Base-by-base conservation (phyloP, 2,888 invertebrate species). In the Abrostola tripartita region DNA sequence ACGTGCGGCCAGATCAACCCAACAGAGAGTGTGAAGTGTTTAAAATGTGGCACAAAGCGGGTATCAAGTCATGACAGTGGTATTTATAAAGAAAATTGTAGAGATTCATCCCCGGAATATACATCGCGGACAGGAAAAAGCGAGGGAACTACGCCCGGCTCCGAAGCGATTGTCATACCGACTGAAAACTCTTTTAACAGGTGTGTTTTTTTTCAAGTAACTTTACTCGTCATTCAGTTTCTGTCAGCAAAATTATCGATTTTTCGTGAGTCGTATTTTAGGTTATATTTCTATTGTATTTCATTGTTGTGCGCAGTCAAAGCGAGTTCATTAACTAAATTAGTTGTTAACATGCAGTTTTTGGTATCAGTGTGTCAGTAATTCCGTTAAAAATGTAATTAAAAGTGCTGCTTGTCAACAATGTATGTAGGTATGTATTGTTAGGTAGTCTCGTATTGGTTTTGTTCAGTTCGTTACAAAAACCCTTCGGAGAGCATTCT, bases 1-100 rank as follows among this genome's bases (percentile, higher is more conserved):
- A 96, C 96, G 93, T 98, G 98, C 95, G 96, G 97, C 95, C 96
- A 97, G 93, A 98, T 98, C 94, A 98, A 98, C 93, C 97, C 98
- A 79, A 98, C 97, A 76, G 98, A 98, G 95, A 96, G 96, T 92
- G 95, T 96, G 83, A 96, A 96, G 95, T 98, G 98, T 94, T 96
- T 97, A 95, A 96, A 97, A 95, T 98, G 98, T 95, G 97, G 97
- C 82, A 95, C 95, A 86, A 95, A 95, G 88, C 95, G 96, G 85
- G 95, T 95, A 89, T 92, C 94, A 82, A 91, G 92, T 94, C 95
- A 95, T 95, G 95, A 95, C 95, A 93, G 90, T 86, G 91, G 88
- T 80, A 83, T 85, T 83, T 88, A 86, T 75, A 91, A 90, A 86
- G 90, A 88, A 73, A 88, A 89, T 89, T 86, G 83, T 80, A 86